A percentile compares a stretch with the other conserved stretches of the same genome.
Evolutionary conservation across 2,113 vertebrate species (phyloP).

Genomic region (Spilogale gracilis): DNA sequence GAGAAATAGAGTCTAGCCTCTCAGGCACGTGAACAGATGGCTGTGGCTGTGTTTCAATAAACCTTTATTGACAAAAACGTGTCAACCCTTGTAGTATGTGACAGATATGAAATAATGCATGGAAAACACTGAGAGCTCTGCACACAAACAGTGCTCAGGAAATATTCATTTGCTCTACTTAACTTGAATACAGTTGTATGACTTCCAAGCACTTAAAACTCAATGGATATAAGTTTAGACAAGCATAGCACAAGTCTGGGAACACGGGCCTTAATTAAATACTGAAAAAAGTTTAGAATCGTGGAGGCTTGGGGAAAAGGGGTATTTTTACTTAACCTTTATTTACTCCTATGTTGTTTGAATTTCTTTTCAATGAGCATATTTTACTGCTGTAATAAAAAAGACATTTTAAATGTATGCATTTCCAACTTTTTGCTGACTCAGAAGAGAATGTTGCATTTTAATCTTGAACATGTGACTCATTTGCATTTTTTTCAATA

Average conservation of each 20-base stretch:
- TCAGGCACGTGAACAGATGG: background rate
- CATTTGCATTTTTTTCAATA: constrained; percentile 73
- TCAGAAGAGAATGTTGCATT: constrained; percentile 68
- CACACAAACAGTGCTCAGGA: fast-evolving
- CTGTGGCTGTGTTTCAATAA: background rate
- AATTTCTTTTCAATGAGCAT: background rate
- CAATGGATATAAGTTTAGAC: background rate
- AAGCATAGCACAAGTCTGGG: background rate
- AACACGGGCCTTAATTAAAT: background rate
- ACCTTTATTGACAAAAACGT: constrained; percentile 36
- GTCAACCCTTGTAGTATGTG: too few relatives aligned
- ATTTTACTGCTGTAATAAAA: constrained; percentile 51
- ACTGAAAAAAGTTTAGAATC: background rate
- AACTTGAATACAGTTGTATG: background rate
- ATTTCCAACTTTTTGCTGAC: constrained; percentile 69
- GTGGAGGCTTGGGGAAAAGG: background rate
- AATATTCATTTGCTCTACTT: background rate
- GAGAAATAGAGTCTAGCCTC: background rate
- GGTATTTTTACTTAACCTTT: background rate
- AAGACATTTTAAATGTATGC: background rate
- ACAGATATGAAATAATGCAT: background rate
- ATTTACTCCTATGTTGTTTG: background rate
- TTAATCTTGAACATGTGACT: constrained; percentile 56
- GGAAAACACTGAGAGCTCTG: background rate
- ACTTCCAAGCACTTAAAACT: background rate